These are phyloP conservation scores for Vanessa tameamea DNA, from an alignment of 1,140 invertebrate species.

Conservation along the genomic window DNA sequence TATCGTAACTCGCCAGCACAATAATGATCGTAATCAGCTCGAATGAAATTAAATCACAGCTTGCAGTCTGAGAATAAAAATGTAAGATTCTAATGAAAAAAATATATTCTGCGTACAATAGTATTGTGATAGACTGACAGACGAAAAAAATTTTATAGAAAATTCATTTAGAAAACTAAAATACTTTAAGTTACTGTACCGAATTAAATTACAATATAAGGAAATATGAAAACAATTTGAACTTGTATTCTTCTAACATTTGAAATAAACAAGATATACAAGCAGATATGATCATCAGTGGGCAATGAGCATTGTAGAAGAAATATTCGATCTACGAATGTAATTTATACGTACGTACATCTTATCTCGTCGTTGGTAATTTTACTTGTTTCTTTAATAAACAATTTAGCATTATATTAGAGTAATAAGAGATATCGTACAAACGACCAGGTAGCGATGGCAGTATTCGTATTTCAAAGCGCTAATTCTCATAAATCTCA, in stretches of 20 bases:
- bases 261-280: neutral
- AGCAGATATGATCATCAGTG: neutral
- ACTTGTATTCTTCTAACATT: no score
- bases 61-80: neutral
- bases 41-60: neutral
- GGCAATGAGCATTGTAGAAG: neutral
- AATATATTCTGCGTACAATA: no score
- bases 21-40: neutral
- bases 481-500: conserved; percentile 37
- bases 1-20: neutral
- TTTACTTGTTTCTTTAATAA: conserved; percentile 12
- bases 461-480: conserved; percentile 39
- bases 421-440: conserved; percentile 22
- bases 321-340: neutral
- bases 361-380: neutral
- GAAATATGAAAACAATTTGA: no score
- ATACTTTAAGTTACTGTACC: no score
- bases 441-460: conserved; percentile 23
- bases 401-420: conserved; percentile 16
- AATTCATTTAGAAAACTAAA: no score
- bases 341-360: neutral
- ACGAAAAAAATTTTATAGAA: no score
- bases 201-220: no score
- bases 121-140: no score
- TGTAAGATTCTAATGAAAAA: no score